These are phyloP conservation scores for Erebia epiphron DNA, from an alignment of 2,888 invertebrate species.

Conservation along the genomic window DNA sequence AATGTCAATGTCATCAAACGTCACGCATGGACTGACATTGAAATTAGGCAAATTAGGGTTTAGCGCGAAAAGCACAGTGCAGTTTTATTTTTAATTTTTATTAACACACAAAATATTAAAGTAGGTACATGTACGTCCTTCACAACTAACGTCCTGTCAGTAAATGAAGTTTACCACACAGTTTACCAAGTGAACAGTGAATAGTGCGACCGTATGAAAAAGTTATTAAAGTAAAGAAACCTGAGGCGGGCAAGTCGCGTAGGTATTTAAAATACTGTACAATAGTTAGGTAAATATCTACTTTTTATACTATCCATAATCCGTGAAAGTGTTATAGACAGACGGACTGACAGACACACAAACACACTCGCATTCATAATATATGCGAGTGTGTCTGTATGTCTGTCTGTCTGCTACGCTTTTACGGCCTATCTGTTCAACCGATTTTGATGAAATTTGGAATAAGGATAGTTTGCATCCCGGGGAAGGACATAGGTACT, in stretches of 20 bases:
- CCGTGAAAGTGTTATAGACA: too few species aligned
- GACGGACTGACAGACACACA: too few species aligned
- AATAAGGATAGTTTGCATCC: too few species aligned
- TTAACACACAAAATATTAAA: neutral
- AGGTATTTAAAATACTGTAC: constrained; percentile 24
- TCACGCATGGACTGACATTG: constrained; percentile 26
- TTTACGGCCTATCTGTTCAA: too few species aligned
- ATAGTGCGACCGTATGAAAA: constrained; percentile 22
- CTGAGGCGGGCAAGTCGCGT: constrained; percentile 20
- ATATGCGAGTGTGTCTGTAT: too few species aligned
- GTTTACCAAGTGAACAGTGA: constrained; percentile 25
- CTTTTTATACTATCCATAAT: too few species aligned
- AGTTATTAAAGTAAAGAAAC: too few species aligned
- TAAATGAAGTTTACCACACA: constrained; percentile 31
- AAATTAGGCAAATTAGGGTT: constrained; percentile 1
- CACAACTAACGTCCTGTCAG: constrained; percentile 31
- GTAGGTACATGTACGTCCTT: constrained; percentile 26
- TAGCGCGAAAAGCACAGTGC: neutral
- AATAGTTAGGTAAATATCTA: too few species aligned
- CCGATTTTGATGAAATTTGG: too few species aligned
- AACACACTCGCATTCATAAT: too few species aligned
- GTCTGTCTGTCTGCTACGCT: too few species aligned
- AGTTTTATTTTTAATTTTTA: neutral
- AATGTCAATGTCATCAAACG: constrained; percentile 26
- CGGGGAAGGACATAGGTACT: too few species aligned